Evolutionary conservation across 2,888 invertebrate species (phyloP), one percentile per base, ranked within the genome.

Genomic region (Lymantria dispar): DNA sequence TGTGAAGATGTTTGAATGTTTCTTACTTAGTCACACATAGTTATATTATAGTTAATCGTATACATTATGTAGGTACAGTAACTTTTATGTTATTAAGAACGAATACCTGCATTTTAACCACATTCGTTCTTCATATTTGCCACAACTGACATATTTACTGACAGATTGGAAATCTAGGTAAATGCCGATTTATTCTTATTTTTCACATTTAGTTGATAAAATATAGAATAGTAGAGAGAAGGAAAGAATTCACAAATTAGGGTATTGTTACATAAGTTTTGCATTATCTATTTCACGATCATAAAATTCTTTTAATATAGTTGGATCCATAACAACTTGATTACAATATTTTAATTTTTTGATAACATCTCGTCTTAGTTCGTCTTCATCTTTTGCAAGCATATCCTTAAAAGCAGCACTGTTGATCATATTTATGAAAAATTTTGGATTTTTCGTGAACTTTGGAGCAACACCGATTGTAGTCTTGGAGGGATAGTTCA

Each of bases 341-440:
- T 87, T 82, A 44, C 89, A 90, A 51, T 74, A 85, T 57, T 72
- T 78, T 58, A 85, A 60, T 65, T 89, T 88, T 12, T 70, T 71
- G n/a, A 80, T 45, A 1, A 66, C 44, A 37, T 72, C 73, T 11
- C 50, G 59, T 41, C 70, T 71, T 8, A 87, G 50, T 42, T 71
- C 66, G 1, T 72, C 66, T 43, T 70, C 58, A 52, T 90, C 87
- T 31, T 61, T 70, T n/a, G 60, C 65, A n/a, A 88, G 36, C 72
- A 81, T 78, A 15, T 73, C 72, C 64, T 79, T 85, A 48, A 88
- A 89, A 0, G 58, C 72, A 0, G 69, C 47, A 29, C 81, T 75
- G 29, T 64, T 65, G 30, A 90, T 70, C 63, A 90, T 61, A 55
- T 90, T 87, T 8, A 85, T 83, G 47, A 90, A 87, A 65, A 83